Conservation (phyloP, 2,113 vertebrate genomes). For the Arvicanthis niloticus region DNA sequence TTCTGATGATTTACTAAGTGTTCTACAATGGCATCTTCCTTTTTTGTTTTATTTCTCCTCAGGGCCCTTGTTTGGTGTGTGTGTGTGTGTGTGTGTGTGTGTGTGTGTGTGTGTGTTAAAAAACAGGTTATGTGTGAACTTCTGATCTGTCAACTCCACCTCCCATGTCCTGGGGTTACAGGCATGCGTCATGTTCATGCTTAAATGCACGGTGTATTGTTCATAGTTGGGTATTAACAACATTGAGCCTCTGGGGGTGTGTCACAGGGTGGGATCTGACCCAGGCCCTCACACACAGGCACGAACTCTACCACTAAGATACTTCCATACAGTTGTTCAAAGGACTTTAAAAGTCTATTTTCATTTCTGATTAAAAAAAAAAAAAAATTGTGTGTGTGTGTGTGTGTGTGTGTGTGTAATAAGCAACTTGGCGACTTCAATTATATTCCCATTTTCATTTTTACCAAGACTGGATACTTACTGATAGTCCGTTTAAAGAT, state of each 20-base stretch:
- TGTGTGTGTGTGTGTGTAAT: not conserved
- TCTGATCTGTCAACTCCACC: not conserved
- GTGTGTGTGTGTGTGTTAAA: not conserved
- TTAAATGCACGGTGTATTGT: not conserved
- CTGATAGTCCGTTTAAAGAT: no score
- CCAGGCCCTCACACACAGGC: not conserved
- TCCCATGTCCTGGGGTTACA: not conserved
- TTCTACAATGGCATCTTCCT: not conserved
- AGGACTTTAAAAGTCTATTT: not conserved
- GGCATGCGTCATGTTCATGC: not conserved
- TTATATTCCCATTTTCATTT: no score
- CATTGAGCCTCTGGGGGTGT: not conserved
- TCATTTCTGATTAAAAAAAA: not conserved
- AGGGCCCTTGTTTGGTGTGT: not conserved
- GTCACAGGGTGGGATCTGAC: not conserved
- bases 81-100: not conserved
- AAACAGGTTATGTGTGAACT: not conserved
- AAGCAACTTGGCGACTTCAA: not conserved
- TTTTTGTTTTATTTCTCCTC: not conserved
- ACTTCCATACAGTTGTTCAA: not conserved
- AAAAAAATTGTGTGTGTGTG: not conserved
- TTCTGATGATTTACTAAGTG: not conserved
- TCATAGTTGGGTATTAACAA: not conserved
- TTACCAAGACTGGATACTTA: no score
- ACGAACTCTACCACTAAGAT: not conserved